Percentiles rank a stretch among this genome's conserved stretches.
Evolutionary conservation across 1,140 invertebrate species (phyloP).

Genomic region (Cylas formicarius): DNA sequence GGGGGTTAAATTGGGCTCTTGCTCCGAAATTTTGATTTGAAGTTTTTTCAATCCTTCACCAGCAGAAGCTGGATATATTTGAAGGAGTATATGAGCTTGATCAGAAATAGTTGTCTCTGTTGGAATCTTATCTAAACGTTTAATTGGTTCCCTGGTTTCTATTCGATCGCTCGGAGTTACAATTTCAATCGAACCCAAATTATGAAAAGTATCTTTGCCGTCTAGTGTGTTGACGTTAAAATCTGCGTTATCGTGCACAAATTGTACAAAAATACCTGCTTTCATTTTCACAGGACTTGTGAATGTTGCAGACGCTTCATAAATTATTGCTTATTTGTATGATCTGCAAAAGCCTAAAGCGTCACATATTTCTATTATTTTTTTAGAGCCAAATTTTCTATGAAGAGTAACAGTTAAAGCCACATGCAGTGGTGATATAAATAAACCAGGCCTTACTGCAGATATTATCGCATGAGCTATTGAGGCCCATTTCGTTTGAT

Average conservation of each 20-base stretch:
- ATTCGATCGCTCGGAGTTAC: slow-evolving; percentile 14
- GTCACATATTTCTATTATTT: slow-evolving; percentile 17
- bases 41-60: slow-evolving; percentile 14
- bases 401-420: slow-evolving; percentile 14
- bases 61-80: slow-evolving; percentile 14
- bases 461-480: slow-evolving; percentile 11
- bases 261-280: slow-evolving; percentile 26
- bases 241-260: slow-evolving; percentile 27
- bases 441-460: slow-evolving; percentile 9
- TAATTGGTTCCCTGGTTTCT: slow-evolving; percentile 11
- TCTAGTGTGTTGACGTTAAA: slow-evolving; percentile 23
- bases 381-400: slow-evolving; percentile 22
- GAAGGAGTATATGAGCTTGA: slow-evolving; percentile 11
- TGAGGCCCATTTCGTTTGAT: slow-evolving; percentile 7
- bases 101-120: slow-evolving; percentile 9
- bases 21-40: slow-evolving; percentile 1
- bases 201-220: slow-evolving; percentile 23
- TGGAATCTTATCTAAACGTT: slow-evolving; percentile 11
- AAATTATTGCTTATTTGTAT: slow-evolving; percentile 19
- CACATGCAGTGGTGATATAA: slow-evolving; percentile 11
- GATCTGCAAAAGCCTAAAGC: slow-evolving; percentile 18
- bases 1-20: slow-evolving; percentile 4
- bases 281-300: slow-evolving; percentile 8
- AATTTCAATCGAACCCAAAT: slow-evolving; percentile 24
- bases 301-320: slow-evolving; percentile 16